These are phyloP conservation scores for Heliconius aoede DNA, from an alignment of 2,888 invertebrate genomes.

Conservation along the genomic window DNA sequence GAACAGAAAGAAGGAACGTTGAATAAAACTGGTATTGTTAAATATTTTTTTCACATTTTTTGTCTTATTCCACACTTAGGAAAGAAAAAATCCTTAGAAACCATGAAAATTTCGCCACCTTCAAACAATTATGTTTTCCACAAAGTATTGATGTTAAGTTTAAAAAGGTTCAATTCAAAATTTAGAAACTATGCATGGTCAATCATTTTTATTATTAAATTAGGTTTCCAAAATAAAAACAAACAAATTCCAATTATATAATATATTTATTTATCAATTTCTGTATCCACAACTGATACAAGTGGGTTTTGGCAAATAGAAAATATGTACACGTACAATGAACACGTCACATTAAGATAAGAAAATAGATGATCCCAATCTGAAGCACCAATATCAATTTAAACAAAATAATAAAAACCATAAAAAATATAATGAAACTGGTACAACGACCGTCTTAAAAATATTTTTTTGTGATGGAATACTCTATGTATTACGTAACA, in stretches of 20 bases:
- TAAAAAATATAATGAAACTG: constrained; percentile 45
- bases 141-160: no score
- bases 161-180: background rate
- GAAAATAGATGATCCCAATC: constrained; percentile 37
- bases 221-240: constrained; percentile 1
- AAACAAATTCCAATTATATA: constrained; percentile 55
- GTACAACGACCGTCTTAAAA: constrained; percentile 43
- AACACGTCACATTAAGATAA: constrained; percentile 25
- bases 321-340: constrained; percentile 49
- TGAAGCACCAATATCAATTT: constrained; percentile 42
- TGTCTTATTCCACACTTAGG: no score
- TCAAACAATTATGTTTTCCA: no score
- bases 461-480: constrained; percentile 52
- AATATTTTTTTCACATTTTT: no score
- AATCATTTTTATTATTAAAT: background rate
- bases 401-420: constrained; percentile 35
- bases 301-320: constrained; percentile 66
- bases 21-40: no score
- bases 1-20: background rate
- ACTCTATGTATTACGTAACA: constrained; percentile 45
- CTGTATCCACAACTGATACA: constrained; percentile 82
- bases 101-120: no score
- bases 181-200: no score
- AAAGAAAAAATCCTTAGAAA: no score
- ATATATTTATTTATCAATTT: constrained; percentile 81